phyloP scores from a whole-genome alignment of 1,140 invertebrate genomes.

The Pseudoatta argentina region DNA sequence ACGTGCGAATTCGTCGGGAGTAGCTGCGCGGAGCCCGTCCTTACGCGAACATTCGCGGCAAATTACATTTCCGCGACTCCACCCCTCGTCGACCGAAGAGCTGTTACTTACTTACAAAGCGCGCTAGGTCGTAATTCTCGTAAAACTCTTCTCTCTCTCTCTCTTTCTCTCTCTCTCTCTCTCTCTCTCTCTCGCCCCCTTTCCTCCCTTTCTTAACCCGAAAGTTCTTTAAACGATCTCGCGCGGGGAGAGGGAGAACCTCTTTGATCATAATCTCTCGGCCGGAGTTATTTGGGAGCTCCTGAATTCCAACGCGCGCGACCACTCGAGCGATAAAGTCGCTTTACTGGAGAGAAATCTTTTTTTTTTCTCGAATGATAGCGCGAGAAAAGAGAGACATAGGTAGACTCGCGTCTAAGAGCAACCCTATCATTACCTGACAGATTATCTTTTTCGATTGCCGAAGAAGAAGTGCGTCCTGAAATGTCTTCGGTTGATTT shows the following conservation, averaged over 20 bases:
- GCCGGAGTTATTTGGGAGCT: constrained; percentile 46
- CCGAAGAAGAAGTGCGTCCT: neutral
- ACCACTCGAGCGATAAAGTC: constrained; percentile 47
- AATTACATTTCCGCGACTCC: constrained; percentile 58
- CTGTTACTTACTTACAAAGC: constrained; percentile 54
- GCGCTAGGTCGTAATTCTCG: constrained; percentile 56
- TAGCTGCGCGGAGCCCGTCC: constrained; percentile 3
- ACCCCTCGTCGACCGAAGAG: constrained; percentile 5
- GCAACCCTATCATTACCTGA: constrained; percentile 10
- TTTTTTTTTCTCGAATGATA: neutral
- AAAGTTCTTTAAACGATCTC: constrained; percentile 55
- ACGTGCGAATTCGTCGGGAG: constrained; percentile 40
- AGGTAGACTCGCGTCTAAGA: constrained; percentile 39
- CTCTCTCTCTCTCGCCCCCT: neutral
- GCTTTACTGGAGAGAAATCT: constrained; percentile 27
- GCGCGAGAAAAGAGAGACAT: neutral
- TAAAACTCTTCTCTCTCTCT: constrained; percentile 25
- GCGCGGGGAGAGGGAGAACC: neutral
- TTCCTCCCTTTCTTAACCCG: neutral
- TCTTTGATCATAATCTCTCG: constrained; percentile 60
- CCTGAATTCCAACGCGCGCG: constrained; percentile 41
- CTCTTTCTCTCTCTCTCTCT: neutral
- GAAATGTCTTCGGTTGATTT: neutral
- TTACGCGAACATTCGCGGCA: constrained; percentile 37
- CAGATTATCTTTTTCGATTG: constrained; percentile 48